Evolutionary conservation across 2,797 vertebrate genomes (phyloP).

Genomic region (Rhabdophis nuchalis): DNA sequence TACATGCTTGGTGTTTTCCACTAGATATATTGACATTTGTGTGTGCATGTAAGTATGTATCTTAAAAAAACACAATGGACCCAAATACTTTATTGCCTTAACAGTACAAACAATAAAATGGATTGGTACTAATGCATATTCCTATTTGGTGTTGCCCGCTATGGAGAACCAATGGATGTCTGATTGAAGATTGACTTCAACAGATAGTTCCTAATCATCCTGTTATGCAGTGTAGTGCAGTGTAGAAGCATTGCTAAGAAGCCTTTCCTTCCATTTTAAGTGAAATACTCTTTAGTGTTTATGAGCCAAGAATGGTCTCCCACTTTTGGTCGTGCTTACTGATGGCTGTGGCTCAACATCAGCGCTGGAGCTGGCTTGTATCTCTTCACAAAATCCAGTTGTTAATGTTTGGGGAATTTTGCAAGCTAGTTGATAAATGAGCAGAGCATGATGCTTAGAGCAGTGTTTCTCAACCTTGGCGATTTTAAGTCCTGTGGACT

Average conservation of each 20-base stretch:
- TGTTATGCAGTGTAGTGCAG: background rate
- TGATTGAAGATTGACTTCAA: background rate
- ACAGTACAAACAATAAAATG: background rate
- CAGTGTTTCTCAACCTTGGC: too few relatives aligned
- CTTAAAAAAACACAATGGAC: background rate
- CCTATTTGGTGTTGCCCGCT: background rate
- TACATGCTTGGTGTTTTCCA: background rate
- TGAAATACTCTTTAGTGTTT: background rate
- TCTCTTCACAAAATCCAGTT: background rate
- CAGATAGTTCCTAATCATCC: background rate
- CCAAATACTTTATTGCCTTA: background rate
- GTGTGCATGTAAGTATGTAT: background rate
- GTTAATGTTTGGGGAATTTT: background rate
- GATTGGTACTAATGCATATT: background rate
- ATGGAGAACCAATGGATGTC: background rate
- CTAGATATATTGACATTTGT: background rate
- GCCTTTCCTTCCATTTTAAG: background rate
- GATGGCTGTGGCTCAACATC: background rate
- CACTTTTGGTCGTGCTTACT: background rate
- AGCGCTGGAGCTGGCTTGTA: background rate
- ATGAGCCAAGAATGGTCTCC: background rate
- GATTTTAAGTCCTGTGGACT: too few relatives aligned
- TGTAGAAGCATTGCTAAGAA: background rate
- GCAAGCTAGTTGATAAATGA: background rate
- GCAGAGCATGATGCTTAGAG: background rate